Conservation (phyloP, 1,140 invertebrate genomes). For the Macrobrachium rosenbergii region DNA sequence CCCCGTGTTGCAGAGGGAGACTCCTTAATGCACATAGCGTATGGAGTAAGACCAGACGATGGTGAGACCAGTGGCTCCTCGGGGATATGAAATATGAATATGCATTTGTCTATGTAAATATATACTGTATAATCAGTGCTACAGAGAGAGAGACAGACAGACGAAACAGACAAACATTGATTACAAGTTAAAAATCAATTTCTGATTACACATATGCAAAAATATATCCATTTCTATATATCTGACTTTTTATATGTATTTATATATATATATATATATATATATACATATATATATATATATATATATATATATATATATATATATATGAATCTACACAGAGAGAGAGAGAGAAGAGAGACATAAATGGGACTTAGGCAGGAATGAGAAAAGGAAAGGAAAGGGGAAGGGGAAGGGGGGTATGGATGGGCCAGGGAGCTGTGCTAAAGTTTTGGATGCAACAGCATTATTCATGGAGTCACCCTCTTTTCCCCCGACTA, state of each 20-base stretch:
- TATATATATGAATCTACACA: background rate
- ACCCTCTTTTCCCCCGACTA: background rate
- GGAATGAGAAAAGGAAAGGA: too few species aligned
- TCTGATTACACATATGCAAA: background rate
- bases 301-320: background rate
- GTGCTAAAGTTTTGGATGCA: background rate
- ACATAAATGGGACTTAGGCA: too few species aligned
- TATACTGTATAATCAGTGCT: too few species aligned
- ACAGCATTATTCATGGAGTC: background rate
- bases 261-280: slow-evolving; percentile 37
- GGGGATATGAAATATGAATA: too few species aligned
- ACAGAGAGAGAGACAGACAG: background rate
- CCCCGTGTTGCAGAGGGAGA: too few species aligned
- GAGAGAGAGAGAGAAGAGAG: slow-evolving; percentile 13
- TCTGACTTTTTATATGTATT: slow-evolving; percentile 24
- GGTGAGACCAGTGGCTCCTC: too few species aligned
- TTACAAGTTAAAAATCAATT: background rate
- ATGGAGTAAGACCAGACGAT: too few species aligned
- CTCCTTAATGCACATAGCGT: too few species aligned
- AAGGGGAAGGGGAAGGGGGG: background rate
- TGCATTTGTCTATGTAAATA: too few species aligned
- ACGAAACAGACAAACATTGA: background rate
- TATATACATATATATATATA: slow-evolving; percentile 8
- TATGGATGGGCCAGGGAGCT: background rate
- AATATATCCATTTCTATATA: background rate